A percentile compares a stretch with the other conserved stretches of the same genome.
These are phyloP conservation scores for Macaria liturata DNA, from an alignment of 2,888 invertebrate species.

Conservation along the genomic window DNA sequence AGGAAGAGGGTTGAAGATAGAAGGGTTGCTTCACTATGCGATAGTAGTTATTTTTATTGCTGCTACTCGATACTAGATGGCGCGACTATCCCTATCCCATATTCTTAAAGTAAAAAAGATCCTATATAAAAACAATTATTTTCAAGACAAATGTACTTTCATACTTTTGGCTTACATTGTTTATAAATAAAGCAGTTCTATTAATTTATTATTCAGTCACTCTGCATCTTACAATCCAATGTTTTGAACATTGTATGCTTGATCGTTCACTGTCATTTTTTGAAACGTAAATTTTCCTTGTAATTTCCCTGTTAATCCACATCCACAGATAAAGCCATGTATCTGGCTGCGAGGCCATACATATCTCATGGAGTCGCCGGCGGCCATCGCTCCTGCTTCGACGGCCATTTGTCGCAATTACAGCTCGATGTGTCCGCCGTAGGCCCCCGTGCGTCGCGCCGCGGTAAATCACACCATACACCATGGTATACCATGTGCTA, in stretches of 20 bases:
- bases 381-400: constrained; percentile 58
- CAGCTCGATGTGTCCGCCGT: constrained; percentile 66
- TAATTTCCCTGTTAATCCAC: too few relatives aligned
- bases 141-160: too few relatives aligned
- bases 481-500: too few relatives aligned
- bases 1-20: not conserved
- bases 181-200: too few relatives aligned
- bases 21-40: constrained; percentile 4
- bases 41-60: constrained; percentile 42
- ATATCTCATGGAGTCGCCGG: constrained; percentile 36
- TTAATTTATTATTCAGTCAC: too few relatives aligned
- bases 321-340: not conserved
- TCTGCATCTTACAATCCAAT: too few relatives aligned
- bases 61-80: constrained; percentile 56
- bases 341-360: constrained; percentile 13
- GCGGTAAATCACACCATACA: constrained; percentile 63
- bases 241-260: too few relatives aligned
- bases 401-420: constrained; percentile 75
- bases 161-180: too few relatives aligned
- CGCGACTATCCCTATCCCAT: constrained; percentile 15
- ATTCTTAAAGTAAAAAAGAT: too few relatives aligned
- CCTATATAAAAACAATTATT: too few relatives aligned
- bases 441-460: constrained; percentile 59
- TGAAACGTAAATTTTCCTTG: too few relatives aligned
- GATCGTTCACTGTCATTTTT: too few relatives aligned